Conservation (phyloP, 2,888 invertebrate species). For the Chaitophorus viminalis region DNA sequence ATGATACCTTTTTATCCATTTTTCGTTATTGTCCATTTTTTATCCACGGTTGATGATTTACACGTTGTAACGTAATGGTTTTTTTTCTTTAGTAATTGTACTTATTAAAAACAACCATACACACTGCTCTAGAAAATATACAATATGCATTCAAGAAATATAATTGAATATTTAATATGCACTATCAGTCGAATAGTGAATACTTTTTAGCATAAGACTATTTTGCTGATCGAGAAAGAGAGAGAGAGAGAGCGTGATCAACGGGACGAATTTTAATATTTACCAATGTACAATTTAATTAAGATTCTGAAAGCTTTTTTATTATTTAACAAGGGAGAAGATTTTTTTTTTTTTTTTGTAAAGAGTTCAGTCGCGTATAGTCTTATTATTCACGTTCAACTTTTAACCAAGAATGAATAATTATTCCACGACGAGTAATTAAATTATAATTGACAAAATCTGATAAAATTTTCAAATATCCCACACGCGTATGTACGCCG, state of each 20-base stretch:
- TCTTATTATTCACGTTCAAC: background rate
- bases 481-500: background rate
- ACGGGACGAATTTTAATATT: background rate
- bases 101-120: constrained; percentile 10
- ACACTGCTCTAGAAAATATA: background rate
- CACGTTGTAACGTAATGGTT: background rate
- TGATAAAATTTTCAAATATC: constrained; percentile 5
- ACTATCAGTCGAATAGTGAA: background rate
- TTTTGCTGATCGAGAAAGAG: background rate
- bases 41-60: constrained; percentile 48
- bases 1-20: background rate
- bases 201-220: no score
- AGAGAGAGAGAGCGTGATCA: background rate
- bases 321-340: background rate
- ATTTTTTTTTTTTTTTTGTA: background rate
- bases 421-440: background rate
- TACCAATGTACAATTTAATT: background rate
- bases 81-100: constrained; percentile 26
- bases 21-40: constrained; percentile 32
- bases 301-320: constrained; percentile 2
- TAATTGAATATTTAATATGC: background rate
- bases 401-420: background rate
- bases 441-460: background rate
- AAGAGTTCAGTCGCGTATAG: background rate
- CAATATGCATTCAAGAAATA: no score